Evolutionary conservation across 2,797 vertebrate genomes (phyloP), one percentile per base, ranked within the genome.

Genomic region (Spinibarbus caldwelli): DNA sequence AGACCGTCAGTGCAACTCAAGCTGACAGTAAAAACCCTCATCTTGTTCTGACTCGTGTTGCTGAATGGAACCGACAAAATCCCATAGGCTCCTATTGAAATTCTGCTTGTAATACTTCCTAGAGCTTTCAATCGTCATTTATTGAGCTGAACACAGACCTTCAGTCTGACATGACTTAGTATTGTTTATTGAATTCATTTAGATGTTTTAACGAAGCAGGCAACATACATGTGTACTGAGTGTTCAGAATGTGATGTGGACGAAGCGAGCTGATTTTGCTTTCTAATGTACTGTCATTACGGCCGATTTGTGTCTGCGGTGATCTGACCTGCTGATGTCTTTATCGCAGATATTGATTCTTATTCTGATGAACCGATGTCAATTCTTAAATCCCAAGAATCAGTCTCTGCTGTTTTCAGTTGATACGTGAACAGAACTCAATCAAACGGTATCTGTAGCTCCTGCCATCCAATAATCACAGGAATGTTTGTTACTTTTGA

Each of bases 291-390:
- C 5, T 15, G 68, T 43, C 21, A 68, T 41, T 36, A 36, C 36
- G 1, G 36, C n/a, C n/a, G n/a, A n/a, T n/a, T n/a, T n/a, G n/a
- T n/a, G n/a, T 8, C 36, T 38, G 36, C 36, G 8, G 36, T 7
- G 36, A 38, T 21, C 75, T 12, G 47, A 36, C 34, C 21, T 15
- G 52, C 49, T 77, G 73, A 73, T 73, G 36, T 59, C 75, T 78
- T 78, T 59, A 78, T 78, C n/a, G n/a, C n/a, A n/a, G n/a, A 52
- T 21, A 52, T 21, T 21, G 2, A 52, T 52, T 21, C 6, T 52
- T 21, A 52, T 52, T 21, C 6, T 19, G 19, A 52, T 19, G 49
- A 52, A 52, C 17, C 17, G 49, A 52, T 2, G 6, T 52, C 5
- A 21, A 1, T 49, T 19, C 47, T 19, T 49, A 19, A 49, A 49